These are phyloP conservation scores for Dryobota labecula DNA, from an alignment of 2,888 invertebrate species.

Conservation along the genomic window DNA sequence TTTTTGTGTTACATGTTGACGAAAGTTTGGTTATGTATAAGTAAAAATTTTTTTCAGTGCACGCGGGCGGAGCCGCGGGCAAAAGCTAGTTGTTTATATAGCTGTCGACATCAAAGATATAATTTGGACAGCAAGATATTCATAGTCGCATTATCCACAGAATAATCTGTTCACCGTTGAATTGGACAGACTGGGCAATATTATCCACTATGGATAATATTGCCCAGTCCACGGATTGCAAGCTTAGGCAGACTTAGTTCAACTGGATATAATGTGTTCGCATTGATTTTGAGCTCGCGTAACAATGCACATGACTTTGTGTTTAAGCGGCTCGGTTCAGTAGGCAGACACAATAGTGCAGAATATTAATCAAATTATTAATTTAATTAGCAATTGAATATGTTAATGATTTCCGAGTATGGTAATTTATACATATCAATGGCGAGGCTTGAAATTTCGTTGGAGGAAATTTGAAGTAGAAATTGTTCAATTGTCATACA, in stretches of 20 bases:
- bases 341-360: slow-evolving; percentile 31
- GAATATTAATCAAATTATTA: slow-evolving; percentile 39
- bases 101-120: neutral
- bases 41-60: too few species aligned
- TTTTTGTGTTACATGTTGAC: too few species aligned
- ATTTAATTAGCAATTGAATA: slow-evolving; percentile 19
- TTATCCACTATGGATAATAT: slow-evolving; percentile 18
- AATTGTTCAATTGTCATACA: too few species aligned
- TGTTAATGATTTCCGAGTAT: slow-evolving; percentile 24
- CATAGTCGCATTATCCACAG: slow-evolving; percentile 15
- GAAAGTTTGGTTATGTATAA: too few species aligned
- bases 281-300: slow-evolving; percentile 29
- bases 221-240: neutral
- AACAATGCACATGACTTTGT: slow-evolving; percentile 39
- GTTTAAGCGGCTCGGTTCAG: slow-evolving; percentile 13
- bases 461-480: too few species aligned
- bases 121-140: slow-evolving; percentile 27
- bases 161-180: slow-evolving; percentile 1
- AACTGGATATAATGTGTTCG: slow-evolving; percentile 42
- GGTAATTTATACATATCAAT: slow-evolving; percentile 19
- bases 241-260: slow-evolving; percentile 38
- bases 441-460: too few species aligned
- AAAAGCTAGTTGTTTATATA: too few species aligned
- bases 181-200: slow-evolving; percentile 6
- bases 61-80: too few species aligned